Evolutionary conservation across 1,140 invertebrate species (phyloP).

Genomic region (Antheraea pernyi): DNA sequence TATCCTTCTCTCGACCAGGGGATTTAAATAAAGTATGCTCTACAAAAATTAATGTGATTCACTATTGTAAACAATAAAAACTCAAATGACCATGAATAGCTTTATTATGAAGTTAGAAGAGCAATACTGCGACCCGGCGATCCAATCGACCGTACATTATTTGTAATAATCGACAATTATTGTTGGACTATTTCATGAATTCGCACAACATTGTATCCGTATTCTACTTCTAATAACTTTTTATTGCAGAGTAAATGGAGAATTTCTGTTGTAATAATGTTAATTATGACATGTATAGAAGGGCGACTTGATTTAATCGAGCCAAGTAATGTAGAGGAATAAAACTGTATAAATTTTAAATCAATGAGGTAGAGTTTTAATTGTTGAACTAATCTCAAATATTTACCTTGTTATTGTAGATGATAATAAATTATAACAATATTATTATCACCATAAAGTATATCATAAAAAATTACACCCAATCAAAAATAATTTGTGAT

Average conservation of each 20-base stretch:
- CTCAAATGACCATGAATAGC: background rate
- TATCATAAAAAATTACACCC: too few species aligned
- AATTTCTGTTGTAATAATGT: constrained; percentile 1
- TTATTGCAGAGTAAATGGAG: background rate
- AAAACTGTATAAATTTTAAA: too few species aligned
- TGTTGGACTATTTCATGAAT: background rate
- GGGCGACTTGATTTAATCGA: background rate
- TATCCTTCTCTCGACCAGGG: too few species aligned
- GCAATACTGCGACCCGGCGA: background rate
- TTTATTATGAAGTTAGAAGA: background rate
- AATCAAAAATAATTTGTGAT: too few species aligned
- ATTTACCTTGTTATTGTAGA: too few species aligned
- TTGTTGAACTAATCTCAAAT: too few species aligned
- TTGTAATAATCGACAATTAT: constrained; percentile 6
- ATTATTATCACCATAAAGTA: too few species aligned
- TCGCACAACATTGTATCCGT: constrained; percentile 1
- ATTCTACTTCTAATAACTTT: background rate
- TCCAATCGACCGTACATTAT: constrained; percentile 3
- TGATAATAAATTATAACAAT: too few species aligned
- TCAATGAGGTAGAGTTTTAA: too few species aligned
- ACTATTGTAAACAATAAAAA: background rate
- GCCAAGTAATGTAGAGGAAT: background rate
- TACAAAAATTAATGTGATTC: too few species aligned
- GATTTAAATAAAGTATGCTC: too few species aligned
- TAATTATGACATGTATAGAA: constrained; percentile 5